These are phyloP conservation scores for Opisthograptis luteolata DNA, from an alignment of 2,888 invertebrate species.

Conservation along the genomic window DNA sequence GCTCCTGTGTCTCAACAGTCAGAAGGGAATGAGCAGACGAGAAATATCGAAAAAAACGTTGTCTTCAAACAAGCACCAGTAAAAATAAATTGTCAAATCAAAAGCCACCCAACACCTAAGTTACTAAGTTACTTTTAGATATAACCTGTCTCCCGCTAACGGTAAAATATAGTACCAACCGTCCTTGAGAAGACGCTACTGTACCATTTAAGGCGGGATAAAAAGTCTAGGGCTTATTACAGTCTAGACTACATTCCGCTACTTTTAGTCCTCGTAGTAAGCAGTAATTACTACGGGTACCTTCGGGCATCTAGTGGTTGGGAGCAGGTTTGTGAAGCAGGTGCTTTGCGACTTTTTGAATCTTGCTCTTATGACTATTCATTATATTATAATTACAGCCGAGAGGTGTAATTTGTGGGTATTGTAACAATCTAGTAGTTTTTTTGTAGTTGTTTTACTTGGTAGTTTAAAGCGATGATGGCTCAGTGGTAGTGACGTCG, in stretches of 20 bases:
- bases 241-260: constrained; percentile 15
- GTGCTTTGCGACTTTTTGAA: constrained; percentile 3
- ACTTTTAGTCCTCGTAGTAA: constrained; percentile 20
- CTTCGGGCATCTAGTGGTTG: constrained; percentile 1
- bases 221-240: constrained; percentile 18
- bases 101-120: background rate
- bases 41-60: too few species aligned
- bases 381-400: too few species aligned
- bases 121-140: background rate
- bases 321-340: constrained; percentile 13
- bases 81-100: background rate
- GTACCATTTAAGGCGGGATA: constrained; percentile 7
- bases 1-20: too few species aligned
- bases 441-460: too few species aligned
- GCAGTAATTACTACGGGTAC: constrained; percentile 17
- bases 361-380: background rate
- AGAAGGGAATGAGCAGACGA: too few species aligned
- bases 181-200: constrained; percentile 18
- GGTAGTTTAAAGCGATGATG: too few species aligned
- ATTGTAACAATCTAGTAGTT: too few species aligned
- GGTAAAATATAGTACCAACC: constrained; percentile 7
- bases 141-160: constrained; percentile 3
- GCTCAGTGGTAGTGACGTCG: too few species aligned
- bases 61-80: background rate
- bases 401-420: background rate